These are phyloP conservation scores for Varanus salvator DNA, from an alignment of 2,113 vertebrate genomes.

Conservation along the genomic window DNA sequence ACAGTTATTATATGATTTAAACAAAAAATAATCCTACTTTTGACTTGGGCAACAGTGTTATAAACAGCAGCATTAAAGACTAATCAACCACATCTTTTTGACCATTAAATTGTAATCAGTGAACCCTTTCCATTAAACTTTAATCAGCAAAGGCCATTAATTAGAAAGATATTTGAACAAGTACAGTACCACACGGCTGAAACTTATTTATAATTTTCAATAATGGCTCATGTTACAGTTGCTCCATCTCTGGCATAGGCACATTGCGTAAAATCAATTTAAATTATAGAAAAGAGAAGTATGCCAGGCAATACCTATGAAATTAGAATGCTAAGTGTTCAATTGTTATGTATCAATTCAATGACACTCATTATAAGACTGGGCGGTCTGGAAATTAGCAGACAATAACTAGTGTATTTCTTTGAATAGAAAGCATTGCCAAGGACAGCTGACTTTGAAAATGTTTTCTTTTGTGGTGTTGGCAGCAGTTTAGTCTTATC, in stretches of 20 bases:
- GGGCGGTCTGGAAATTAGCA: conserved; percentile 22
- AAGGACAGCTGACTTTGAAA: conserved; percentile 51
- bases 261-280: conserved; percentile 33
- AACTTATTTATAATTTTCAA: conserved; percentile 41
- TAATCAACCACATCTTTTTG: conserved; percentile 24
- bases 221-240: conserved; percentile 21
- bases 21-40: background rate
- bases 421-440: conserved; percentile 40
- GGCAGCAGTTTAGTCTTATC: conserved; percentile 55
- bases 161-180: conserved; percentile 24
- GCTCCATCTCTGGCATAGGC: conserved; percentile 42
- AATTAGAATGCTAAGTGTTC: conserved; percentile 34
- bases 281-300: conserved; percentile 26
- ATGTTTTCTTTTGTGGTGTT: conserved; percentile 41
- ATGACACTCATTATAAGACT: background rate
- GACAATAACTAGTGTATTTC: conserved; percentile 53
- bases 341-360: conserved; percentile 29
- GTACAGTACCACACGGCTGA: conserved; percentile 15
- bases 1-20: background rate
- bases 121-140: conserved; percentile 23
- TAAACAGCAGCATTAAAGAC: conserved; percentile 30
- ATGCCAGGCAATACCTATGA: conserved; percentile 5
- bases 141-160: conserved; percentile 37
- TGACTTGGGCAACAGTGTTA: conserved; percentile 10
- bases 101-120: conserved; percentile 42